phyloP scores from a whole-genome alignment of 92 coral and sea anemone species.

The Umimayanthus chanpuru region DNA sequence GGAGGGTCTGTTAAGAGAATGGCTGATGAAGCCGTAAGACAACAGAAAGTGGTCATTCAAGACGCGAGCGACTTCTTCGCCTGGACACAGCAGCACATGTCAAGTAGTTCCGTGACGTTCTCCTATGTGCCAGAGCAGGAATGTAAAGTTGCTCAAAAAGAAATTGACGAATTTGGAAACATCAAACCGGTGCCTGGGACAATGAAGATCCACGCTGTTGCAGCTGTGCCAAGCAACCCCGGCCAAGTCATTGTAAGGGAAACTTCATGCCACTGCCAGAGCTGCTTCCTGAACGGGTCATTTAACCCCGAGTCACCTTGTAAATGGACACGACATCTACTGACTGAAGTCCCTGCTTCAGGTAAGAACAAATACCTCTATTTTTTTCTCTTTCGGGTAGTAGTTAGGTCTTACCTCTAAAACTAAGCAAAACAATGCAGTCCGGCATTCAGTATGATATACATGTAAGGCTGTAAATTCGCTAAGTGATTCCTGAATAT shows the following conservation, averaged over 20 bases:
- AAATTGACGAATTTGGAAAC: conserved; percentile 36
- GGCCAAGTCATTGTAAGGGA: conserved; percentile 43
- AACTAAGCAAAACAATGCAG: too few relatives aligned
- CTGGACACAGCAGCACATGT: conserved; percentile 14
- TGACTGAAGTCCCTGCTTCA: neutral
- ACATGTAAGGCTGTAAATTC: too few relatives aligned
- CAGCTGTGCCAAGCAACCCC: conserved; percentile 18
- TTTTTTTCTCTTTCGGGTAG: too few relatives aligned
- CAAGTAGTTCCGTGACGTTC: conserved; percentile 29
- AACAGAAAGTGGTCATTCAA: too few relatives aligned
- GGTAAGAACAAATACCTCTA: conserved; percentile 2
- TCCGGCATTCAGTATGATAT: too few relatives aligned
- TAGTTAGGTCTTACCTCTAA: too few relatives aligned
- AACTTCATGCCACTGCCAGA: conserved; percentile 54
- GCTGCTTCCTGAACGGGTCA: conserved; percentile 30
- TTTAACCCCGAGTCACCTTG: conserved; percentile 7
- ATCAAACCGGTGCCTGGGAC: conserved; percentile 44
- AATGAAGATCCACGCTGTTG: conserved; percentile 57
- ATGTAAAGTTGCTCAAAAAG: too few relatives aligned
- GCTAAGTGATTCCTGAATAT: too few relatives aligned
- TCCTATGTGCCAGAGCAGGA: too few relatives aligned
- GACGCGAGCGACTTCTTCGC: too few relatives aligned
- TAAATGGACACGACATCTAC: conserved; percentile 8
- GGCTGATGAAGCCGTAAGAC: too few relatives aligned
- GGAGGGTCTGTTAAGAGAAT: too few relatives aligned